A percentile compares a stretch with the other conserved stretches of the same genome.
Evolutionary conservation across 2,797 vertebrate genomes (phyloP).

Genomic region (Clarias fuscus): DNA sequence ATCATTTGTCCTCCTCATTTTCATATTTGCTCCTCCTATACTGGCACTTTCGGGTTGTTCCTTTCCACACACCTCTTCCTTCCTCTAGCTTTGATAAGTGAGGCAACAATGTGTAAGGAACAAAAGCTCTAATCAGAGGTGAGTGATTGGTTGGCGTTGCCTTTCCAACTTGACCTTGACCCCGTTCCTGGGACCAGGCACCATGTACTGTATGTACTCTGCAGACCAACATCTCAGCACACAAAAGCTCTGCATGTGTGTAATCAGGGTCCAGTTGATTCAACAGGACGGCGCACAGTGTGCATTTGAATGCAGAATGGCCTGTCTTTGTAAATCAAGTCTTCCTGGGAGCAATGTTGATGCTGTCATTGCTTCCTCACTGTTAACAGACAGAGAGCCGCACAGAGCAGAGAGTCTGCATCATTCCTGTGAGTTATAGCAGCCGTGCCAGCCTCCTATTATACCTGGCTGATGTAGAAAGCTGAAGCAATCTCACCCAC

Average conservation of each 20-base stretch:
- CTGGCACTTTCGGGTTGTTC: neutral
- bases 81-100: constrained; percentile 11
- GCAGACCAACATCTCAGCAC: neutral
- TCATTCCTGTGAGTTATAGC: constrained; percentile 39
- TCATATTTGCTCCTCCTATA: neutral
- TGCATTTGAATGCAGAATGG: constrained; percentile 38
- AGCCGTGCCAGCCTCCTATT: constrained; percentile 66
- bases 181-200: neutral
- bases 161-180: constrained; percentile 22
- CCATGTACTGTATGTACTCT: neutral
- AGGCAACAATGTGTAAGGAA: neutral
- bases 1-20: neutral
- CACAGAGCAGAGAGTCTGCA: constrained; percentile 30
- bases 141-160: neutral
- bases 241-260: constrained; percentile 28
- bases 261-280: constrained; percentile 24
- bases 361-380: constrained; percentile 26
- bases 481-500: constrained; percentile 62
- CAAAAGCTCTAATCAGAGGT: constrained; percentile 8
- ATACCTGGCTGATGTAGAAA: constrained; percentile 57
- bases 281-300: constrained; percentile 37
- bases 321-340: constrained; percentile 27
- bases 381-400: constrained; percentile 16
- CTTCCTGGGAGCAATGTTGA: constrained; percentile 32
- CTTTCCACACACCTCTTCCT: constrained; percentile 12